Evolutionary conservation across 1,140 invertebrate genomes (phyloP).

Genomic region (Atta colombica): DNA sequence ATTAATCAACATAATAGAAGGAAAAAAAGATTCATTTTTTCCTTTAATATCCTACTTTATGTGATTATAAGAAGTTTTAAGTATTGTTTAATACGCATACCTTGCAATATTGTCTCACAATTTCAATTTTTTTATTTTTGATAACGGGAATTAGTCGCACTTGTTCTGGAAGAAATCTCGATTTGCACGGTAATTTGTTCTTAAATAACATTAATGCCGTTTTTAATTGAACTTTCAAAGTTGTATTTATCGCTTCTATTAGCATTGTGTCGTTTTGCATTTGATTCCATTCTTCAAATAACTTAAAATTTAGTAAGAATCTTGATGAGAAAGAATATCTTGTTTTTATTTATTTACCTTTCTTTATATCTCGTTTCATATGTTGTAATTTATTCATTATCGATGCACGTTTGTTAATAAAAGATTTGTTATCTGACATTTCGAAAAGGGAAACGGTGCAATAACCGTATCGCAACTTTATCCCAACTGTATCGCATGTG

Average conservation of each 20-base stretch:
- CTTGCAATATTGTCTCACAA: conserved; percentile 88
- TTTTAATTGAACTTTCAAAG: conserved; percentile 39
- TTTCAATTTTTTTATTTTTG: conserved; percentile 86
- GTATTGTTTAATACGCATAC: conserved; percentile 77
- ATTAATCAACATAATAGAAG: too few species aligned
- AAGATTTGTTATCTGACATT: conserved; percentile 20
- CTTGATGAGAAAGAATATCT: neutral
- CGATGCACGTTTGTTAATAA: neutral
- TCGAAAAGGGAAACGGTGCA: conserved; percentile 85
- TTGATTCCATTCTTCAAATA: conserved; percentile 27
- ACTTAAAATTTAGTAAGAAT: conserved; percentile 28
- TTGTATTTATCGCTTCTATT: conserved; percentile 12
- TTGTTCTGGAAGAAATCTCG: conserved; percentile 85
- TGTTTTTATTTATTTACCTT: conserved; percentile 17
- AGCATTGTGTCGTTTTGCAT: neutral
- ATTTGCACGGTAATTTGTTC: conserved; percentile 89
- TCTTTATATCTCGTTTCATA: neutral
- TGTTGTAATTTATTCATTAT: neutral
- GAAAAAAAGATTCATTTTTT: neutral
- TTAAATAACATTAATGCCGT: conserved; percentile 81
- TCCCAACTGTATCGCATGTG: conserved; percentile 87
- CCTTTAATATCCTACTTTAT: conserved; percentile 9
- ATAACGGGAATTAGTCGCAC: conserved; percentile 83
- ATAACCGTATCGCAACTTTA: conserved; percentile 86
- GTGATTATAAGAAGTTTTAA: neutral